Conservation (phyloP, 2,797 vertebrate genomes). For the Gallinago nigripennis region DNA sequence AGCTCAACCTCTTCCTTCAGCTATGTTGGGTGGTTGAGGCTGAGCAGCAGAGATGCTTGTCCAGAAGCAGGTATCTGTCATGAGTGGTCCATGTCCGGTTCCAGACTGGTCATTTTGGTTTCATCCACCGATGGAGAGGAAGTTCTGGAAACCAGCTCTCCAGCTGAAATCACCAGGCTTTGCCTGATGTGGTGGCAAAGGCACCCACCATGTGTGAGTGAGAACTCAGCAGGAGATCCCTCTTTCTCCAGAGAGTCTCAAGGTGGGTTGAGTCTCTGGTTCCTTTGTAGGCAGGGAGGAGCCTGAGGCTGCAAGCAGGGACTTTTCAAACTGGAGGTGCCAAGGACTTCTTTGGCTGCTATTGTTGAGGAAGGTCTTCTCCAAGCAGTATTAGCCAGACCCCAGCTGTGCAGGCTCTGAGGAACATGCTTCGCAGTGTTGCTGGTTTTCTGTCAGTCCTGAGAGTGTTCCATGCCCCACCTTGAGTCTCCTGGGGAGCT, state of each 20-base stretch:
- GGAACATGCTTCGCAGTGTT: background rate
- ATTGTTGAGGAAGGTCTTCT: background rate
- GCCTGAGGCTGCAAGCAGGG: background rate
- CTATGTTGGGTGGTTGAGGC: background rate
- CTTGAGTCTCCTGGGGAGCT: background rate
- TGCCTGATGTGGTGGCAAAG: background rate
- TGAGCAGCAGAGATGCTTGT: background rate
- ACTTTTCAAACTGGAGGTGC: background rate
- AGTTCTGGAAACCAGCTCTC: background rate
- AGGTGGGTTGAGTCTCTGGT: background rate
- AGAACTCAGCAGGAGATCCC: background rate
- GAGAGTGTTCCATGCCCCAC: accelerated
- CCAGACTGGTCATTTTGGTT: background rate
- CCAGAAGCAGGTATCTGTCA: background rate
- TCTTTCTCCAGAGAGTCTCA: background rate
- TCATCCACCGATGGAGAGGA: background rate
- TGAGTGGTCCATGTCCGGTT: background rate
- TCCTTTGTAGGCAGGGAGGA: background rate
- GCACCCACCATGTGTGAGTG: background rate
- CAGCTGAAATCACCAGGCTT: background rate
- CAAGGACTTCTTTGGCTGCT: background rate
- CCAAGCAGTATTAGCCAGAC: background rate
- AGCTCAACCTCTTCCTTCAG: conserved; percentile 4
- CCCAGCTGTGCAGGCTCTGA: background rate
- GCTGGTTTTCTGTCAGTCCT: background rate